Base-by-base conservation (phyloP, 2,797 vertebrate species). In the Onychomys leucogaster region DNA sequence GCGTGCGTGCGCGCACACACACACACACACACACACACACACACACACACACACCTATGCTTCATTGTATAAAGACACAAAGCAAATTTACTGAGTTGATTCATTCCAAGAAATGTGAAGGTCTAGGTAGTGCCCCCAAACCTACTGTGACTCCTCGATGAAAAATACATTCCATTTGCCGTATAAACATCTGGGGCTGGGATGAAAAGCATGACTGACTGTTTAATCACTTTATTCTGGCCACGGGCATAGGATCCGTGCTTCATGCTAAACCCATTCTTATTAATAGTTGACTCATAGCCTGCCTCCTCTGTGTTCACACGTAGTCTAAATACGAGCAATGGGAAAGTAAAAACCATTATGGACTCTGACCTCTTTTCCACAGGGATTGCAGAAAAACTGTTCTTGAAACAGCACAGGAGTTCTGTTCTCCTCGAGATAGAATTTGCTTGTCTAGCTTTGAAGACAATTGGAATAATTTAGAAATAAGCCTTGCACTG, bases 401-500 rank as follows among this genome's bases (percentile, higher is more conserved):
- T 49, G 2, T 93, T 95, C 69, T 91, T 94, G 78, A 93, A 43
- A 57, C 8, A 83, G 85, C 75, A 55, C 25, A 91, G 90, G 63
- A 85, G 21, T 86, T 86, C 19, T 78, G 37, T 29, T 69, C 21
- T 83, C 37, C 55, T 82, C 67, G 9, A 92, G 76, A 43, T 71
- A 90, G 90, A 63, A 83, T 92, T 59, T 87, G 67, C 34, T 34
- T 6, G 2, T 65, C 65, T 14, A 55, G n/a, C 55, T 78, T 81
- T 87, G 92, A 77, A 85, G 29, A 82, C 95, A 52, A 97, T 95
- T 96, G 75, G 65, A 95, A 93, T 87, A 80, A 92, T 85, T 97
- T 93, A 94, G 94, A 95, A 96, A 96, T 52, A 69, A 96, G 71
- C 86, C 93, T 90, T 97, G 34, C 89, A 87, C 92, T 81, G 86